Evolutionary conservation across 2,113 vertebrate species (phyloP).

Genomic region (Pituophis catenifer): DNA sequence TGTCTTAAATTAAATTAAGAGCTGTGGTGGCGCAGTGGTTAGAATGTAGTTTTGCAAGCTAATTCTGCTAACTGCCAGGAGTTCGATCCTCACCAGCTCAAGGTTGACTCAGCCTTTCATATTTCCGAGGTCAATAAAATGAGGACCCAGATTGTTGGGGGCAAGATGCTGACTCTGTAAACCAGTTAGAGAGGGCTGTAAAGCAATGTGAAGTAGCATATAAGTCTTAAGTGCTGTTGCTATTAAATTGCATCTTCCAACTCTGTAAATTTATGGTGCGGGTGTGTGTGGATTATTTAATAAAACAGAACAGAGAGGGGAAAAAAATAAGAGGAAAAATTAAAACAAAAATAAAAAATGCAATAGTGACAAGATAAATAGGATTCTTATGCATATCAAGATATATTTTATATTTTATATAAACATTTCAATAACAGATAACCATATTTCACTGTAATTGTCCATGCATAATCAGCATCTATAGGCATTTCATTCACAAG

Average conservation of each 20-base stretch:
- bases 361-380: neutral
- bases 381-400: neutral
- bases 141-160: neutral
- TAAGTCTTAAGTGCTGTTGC: neutral
- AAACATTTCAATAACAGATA: neutral
- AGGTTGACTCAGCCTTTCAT: neutral
- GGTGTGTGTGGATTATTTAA: neutral
- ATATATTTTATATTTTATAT: neutral
- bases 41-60: neutral
- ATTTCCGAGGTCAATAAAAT: neutral
- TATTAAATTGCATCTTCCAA: neutral
- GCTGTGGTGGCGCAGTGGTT: neutral
- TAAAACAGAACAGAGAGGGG: neutral
- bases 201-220: neutral
- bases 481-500: neutral
- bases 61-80: neutral
- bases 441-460: neutral
- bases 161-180: neutral
- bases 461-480: neutral
- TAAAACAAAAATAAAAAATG: neutral
- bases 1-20: neutral
- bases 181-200: neutral
- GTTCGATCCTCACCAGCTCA: neutral
- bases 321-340: neutral
- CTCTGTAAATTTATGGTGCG: neutral